These are phyloP conservation scores for Zoanthus solanderi DNA, from an alignment of 92 coral and sea anemone species.

Conservation along the genomic window DNA sequence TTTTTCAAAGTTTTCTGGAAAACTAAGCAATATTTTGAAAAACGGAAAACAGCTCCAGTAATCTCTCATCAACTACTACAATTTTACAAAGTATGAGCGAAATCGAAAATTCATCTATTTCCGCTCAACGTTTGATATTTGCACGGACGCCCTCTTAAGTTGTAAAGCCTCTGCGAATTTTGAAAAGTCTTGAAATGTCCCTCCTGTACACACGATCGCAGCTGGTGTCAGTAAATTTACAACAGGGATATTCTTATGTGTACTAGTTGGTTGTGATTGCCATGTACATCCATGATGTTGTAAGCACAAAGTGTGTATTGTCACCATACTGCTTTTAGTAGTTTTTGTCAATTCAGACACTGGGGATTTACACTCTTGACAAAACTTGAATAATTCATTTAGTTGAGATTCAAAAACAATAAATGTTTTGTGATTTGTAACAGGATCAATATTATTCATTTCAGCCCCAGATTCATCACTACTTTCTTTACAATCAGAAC, in stretches of 20 bases:
- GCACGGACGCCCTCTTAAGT: constrained; percentile 35
- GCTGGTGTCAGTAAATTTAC: constrained; percentile 51
- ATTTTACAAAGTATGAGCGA: constrained; percentile 32
- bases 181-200: constrained; percentile 56
- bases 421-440: constrained; percentile 19
- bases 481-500: constrained; percentile 41
- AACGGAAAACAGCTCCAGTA: constrained; percentile 26
- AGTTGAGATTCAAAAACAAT: constrained; percentile 45
- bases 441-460: constrained; percentile 7
- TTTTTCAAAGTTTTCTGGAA: constrained; percentile 23
- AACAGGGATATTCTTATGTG: constrained; percentile 38
- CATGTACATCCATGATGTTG: constrained; percentile 44
- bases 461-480: constrained; percentile 45
- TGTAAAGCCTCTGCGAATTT: constrained; percentile 48
- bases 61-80: constrained; percentile 20
- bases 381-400: constrained; percentile 38
- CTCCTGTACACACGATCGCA: constrained; percentile 47
- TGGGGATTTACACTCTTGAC: constrained; percentile 48
- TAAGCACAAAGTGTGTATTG: constrained; percentile 44
- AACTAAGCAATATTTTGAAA: constrained; percentile 37
- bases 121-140: constrained; percentile 26
- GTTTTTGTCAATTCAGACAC: constrained; percentile 48
- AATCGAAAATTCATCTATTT: constrained; percentile 11
- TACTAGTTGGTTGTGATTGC: constrained; percentile 34
- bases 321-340: constrained; percentile 42